Evolutionary conservation across 2,888 invertebrate species (phyloP).

Genomic region (Ferrisia virgata): DNA sequence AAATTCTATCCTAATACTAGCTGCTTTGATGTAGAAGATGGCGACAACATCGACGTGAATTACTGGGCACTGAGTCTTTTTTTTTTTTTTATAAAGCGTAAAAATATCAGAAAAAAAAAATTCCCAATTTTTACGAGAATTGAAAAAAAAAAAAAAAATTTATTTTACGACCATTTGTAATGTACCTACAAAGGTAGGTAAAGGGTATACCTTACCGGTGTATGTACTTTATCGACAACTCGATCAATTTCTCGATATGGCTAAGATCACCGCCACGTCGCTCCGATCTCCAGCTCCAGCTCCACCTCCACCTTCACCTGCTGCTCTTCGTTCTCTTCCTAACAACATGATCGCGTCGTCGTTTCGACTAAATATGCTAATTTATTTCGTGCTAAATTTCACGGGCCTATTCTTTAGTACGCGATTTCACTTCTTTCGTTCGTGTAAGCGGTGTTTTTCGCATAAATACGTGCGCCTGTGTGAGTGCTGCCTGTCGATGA

Average conservation of each 20-base stretch:
- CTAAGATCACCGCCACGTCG: neutral
- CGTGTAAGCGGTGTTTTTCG: neutral
- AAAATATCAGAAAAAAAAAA: too few relatives aligned
- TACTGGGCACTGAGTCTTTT: too few relatives aligned
- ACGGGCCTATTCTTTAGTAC: neutral
- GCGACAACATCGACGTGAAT: too few relatives aligned
- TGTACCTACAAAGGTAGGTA: neutral
- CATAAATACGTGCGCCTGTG: neutral
- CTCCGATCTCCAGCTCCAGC: neutral
- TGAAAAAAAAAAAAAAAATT: too few relatives aligned
- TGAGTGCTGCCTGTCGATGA: too few relatives aligned
- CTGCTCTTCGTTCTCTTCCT: too few relatives aligned
- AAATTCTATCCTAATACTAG: too few relatives aligned
- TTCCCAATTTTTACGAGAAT: too few relatives aligned
- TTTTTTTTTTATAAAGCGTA: too few relatives aligned
- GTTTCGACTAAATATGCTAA: slow-evolving; percentile 13
- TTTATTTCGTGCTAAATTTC: slow-evolving; percentile 20
- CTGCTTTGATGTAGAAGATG: too few relatives aligned
- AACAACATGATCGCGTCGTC: too few relatives aligned
- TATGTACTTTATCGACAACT: neutral
- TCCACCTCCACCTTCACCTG: neutral
- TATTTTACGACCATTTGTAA: too few relatives aligned
- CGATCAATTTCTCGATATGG: neutral
- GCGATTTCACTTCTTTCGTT: neutral
- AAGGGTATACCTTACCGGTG: neutral